Evolutionary conservation across 2,888 invertebrate species (phyloP).

Genomic region (Tipula confusa): DNA sequence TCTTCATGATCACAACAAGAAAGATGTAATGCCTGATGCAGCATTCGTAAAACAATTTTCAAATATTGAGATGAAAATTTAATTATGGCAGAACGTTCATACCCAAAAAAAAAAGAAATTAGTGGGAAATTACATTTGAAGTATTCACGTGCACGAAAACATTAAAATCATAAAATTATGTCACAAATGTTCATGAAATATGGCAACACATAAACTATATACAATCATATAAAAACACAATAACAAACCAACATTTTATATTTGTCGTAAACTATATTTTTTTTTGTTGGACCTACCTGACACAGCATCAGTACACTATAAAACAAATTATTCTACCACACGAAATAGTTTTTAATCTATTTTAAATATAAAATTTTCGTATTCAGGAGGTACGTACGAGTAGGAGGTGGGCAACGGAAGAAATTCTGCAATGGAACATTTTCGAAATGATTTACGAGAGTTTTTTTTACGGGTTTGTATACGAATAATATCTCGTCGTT

Average conservation of each 20-base stretch:
- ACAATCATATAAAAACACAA: not conserved
- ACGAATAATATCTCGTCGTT: not conserved
- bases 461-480: not conserved
- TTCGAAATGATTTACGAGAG: not conserved
- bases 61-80: no score
- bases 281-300: not conserved
- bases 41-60: no score
- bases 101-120: no score
- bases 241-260: not conserved
- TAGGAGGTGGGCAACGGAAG: not conserved
- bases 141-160: not conserved
- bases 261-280: not conserved
- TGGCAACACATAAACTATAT: not conserved
- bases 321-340: not conserved
- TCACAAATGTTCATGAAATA: constrained; percentile 3
- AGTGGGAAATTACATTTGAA: not conserved
- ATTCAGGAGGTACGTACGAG: not conserved
- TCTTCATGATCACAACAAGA: no score
- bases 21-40: no score
- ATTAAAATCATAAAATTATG: not conserved
- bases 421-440: not conserved
- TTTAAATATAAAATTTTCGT: not conserved
- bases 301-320: not conserved
- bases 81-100: no score
- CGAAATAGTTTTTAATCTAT: not conserved